phyloP scores from a whole-genome alignment of 2,797 vertebrate species.

The Pantherophis vulpinus region DNA sequence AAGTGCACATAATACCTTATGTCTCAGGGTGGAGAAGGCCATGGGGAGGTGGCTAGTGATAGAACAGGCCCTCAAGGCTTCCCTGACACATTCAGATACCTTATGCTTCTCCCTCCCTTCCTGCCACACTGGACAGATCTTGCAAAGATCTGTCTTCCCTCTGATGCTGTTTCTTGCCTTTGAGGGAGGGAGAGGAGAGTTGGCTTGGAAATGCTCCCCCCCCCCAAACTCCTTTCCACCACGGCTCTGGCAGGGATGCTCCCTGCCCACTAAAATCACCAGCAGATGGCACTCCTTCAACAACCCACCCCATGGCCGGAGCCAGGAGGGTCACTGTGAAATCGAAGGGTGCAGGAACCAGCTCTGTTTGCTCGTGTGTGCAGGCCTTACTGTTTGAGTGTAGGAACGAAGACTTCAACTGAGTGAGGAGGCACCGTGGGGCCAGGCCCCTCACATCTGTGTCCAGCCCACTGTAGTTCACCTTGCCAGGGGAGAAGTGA shows the following conservation, averaged over 20 bases:
- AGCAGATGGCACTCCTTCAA: too few species aligned
- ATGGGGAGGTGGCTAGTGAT: not conserved
- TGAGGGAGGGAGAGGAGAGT: not conserved
- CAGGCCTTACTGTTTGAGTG: too few species aligned
- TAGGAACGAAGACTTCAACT: too few species aligned
- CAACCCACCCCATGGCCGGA: too few species aligned
- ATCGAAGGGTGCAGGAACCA: too few species aligned
- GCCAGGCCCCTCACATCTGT: too few species aligned
- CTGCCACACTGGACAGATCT: not conserved
- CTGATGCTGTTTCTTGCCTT: not conserved
- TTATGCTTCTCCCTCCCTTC: not conserved
- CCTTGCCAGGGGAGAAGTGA: too few species aligned
- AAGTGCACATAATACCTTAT: not conserved
- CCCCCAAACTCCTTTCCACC: not conserved
- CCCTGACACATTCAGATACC: not conserved
- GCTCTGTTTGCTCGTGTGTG: accelerated
- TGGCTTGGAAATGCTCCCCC: not conserved
- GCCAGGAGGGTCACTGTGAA: too few species aligned
- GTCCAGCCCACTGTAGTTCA: too few species aligned
- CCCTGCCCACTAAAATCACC: too few species aligned
- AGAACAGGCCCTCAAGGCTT: not conserved
- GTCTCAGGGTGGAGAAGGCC: not conserved
- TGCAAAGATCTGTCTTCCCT: not conserved
- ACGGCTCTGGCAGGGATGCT: too few species aligned
- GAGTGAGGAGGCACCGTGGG: too few species aligned